These are phyloP conservation scores for Drosophila seguyi DNA, from an alignment of 1,140 invertebrate species.

Conservation along the genomic window DNA sequence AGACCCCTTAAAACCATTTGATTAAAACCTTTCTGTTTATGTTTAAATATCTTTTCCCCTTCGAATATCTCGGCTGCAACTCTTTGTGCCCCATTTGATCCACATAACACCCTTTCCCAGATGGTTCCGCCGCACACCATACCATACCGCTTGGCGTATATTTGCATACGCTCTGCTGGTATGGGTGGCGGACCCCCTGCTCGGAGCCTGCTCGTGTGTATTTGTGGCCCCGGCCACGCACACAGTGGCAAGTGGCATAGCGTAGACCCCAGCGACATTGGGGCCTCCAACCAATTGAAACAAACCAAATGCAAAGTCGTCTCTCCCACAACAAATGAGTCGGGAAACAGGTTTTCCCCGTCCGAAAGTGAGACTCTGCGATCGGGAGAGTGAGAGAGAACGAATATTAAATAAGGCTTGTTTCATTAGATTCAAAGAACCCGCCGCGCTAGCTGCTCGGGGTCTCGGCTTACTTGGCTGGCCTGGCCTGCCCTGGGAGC, in stretches of 20 bases:
- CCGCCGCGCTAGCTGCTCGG: slow-evolving; percentile 57
- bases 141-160: slow-evolving; percentile 28
- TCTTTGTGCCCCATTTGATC: slow-evolving; percentile 24
- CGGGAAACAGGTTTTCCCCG: slow-evolving; percentile 69
- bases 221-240: slow-evolving; percentile 58
- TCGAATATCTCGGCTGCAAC: slow-evolving; percentile 18
- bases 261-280: slow-evolving; percentile 40
- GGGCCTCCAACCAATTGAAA: slow-evolving; percentile 78
- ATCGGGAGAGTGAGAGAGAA: slow-evolving; percentile 8
- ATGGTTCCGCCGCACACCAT: slow-evolving; percentile 53
- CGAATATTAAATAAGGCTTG: slow-evolving; percentile 80
- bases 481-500: slow-evolving; percentile 8
- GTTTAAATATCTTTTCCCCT: slow-evolving; percentile 4
- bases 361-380: slow-evolving; percentile 40
- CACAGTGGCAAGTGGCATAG: slow-evolving; percentile 24
- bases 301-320: slow-evolving; percentile 80
- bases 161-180: slow-evolving; percentile 63
- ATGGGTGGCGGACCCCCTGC: slow-evolving; percentile 7
- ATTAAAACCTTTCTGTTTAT: slow-evolving; percentile 11
- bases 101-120: slow-evolving; percentile 53
- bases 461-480: slow-evolving; percentile 15
- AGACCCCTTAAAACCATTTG: background rate
- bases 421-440: slow-evolving; percentile 81
- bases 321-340: slow-evolving; percentile 78
- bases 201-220: slow-evolving; percentile 15